Conservation (phyloP, 2,888 invertebrate species). For the Microplitis deprimator region DNA sequence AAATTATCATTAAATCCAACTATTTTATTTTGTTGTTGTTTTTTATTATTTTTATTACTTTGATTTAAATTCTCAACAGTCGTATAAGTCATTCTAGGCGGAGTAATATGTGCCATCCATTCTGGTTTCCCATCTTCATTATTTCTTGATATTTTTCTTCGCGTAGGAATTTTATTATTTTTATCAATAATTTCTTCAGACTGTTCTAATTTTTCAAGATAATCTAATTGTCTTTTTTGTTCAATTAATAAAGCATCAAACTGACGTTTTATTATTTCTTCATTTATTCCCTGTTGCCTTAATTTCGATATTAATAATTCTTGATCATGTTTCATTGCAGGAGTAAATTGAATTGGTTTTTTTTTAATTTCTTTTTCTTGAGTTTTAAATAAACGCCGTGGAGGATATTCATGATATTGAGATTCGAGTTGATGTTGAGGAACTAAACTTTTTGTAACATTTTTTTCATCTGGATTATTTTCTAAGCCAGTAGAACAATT, state of each 20-base stretch:
- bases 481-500: neutral
- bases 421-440: neutral
- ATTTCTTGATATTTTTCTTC: constrained; percentile 42
- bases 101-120: constrained; percentile 65
- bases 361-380: constrained; percentile 21
- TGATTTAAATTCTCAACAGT: constrained; percentile 46
- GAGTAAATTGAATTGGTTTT: constrained; percentile 54
- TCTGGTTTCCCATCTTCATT: constrained; percentile 60
- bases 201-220: constrained; percentile 46
- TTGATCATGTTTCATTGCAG: constrained; percentile 63
- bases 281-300: constrained; percentile 61
- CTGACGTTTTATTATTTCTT: constrained; percentile 62
- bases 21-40: constrained; percentile 5
- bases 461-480: constrained; percentile 11
- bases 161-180: constrained; percentile 21
- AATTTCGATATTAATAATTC: constrained; percentile 59
- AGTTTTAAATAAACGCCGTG: constrained; percentile 10
- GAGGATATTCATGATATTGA: constrained; percentile 28
- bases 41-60: constrained; percentile 15
- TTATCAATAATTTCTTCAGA: neutral
- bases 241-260: constrained; percentile 62
- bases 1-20: constrained; percentile 12
- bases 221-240: constrained; percentile 59
- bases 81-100: constrained; percentile 56
- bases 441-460: neutral